Percentiles rank a stretch among this genome's conserved stretches.
These are phyloP conservation scores for Calyptomena viridis DNA, from an alignment of 2,113 vertebrate genomes.

Conservation along the genomic window DNA sequence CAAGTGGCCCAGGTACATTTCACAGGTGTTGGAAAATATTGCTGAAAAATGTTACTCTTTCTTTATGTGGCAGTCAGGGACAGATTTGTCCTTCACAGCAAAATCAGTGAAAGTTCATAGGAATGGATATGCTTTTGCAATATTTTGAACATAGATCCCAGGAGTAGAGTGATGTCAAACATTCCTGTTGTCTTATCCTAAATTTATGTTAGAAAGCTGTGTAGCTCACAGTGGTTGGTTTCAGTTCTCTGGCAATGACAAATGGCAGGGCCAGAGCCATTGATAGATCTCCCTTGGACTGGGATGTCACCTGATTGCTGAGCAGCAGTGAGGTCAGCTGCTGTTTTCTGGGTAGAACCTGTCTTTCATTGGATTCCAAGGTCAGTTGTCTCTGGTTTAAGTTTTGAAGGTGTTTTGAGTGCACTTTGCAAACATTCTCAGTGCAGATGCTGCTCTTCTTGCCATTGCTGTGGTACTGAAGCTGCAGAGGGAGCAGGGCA, in stretches of 20 bases:
- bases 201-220: slow-evolving; percentile 17
- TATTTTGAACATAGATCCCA: not conserved
- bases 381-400: not conserved
- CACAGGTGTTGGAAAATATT: not conserved
- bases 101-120: slow-evolving; percentile 14
- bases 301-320: not conserved
- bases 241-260: slow-evolving; percentile 1
- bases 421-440: not conserved
- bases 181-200: not conserved
- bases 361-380: not conserved
- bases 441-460: not conserved
- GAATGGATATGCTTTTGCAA: not conserved
- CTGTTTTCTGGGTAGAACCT: not conserved
- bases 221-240: not conserved
- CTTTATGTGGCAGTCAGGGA: not conserved
- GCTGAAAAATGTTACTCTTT: not conserved
- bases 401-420: not conserved
- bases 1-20: not conserved
- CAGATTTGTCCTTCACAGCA: slow-evolving; percentile 37
- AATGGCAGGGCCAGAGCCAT: not conserved
- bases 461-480: not conserved
- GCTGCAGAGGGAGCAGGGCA: not conserved
- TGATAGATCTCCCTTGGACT: not conserved
- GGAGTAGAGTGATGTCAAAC: not conserved
- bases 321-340: not conserved